These are phyloP conservation scores for Burhinus oedicnemus DNA, from an alignment of 2,113 vertebrate genomes.

Conservation along the genomic window DNA sequence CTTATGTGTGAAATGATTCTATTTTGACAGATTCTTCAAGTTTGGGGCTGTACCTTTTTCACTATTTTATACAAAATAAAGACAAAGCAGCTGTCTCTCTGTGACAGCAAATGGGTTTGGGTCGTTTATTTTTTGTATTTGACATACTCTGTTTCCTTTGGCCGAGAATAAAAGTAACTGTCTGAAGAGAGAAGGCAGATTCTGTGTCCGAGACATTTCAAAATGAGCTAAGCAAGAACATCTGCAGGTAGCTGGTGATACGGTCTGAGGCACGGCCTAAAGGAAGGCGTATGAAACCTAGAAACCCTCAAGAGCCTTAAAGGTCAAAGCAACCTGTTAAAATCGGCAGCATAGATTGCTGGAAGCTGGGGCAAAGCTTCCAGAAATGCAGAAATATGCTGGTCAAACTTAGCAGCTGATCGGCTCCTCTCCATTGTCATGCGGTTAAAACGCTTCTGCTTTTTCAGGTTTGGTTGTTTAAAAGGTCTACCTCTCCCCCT, in stretches of 20 bases:
- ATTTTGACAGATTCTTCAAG: background rate
- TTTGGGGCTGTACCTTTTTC: background rate
- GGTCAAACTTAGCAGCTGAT: background rate
- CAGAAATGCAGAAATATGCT: background rate
- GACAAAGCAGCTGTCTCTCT: background rate
- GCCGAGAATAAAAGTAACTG: background rate
- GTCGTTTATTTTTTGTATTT: background rate
- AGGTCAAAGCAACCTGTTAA: constrained; percentile 6
- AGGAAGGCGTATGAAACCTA: background rate
- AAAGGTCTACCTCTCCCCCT: background rate
- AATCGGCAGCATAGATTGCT: background rate
- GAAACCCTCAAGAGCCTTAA: background rate
- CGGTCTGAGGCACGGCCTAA: background rate
- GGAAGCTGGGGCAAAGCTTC: background rate
- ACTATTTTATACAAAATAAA: background rate
- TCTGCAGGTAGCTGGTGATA: background rate
- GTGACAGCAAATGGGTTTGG: background rate
- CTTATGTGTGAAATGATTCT: background rate
- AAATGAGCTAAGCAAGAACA: background rate
- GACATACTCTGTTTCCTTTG: background rate
- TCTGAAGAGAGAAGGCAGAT: background rate
- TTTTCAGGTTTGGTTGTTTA: background rate
- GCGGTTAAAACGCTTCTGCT: background rate
- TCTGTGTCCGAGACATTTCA: background rate
- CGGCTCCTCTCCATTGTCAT: background rate